Conservation (phyloP, 2,797 vertebrate genomes). For the Spinus pinus region DNA sequence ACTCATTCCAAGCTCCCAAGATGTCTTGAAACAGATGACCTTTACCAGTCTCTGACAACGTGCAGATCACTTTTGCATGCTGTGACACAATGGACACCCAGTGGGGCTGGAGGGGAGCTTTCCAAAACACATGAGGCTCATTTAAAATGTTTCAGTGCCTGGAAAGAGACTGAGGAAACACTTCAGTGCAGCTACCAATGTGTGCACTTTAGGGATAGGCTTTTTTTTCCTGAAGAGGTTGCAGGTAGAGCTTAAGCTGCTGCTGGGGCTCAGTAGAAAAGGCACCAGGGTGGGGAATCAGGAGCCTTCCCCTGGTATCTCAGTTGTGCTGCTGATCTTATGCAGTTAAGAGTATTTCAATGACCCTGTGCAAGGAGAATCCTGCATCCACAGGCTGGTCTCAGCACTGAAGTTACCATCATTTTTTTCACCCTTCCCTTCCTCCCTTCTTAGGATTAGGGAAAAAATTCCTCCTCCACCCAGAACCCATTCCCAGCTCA, state of each 20-base stretch:
- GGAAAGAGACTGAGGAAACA: background rate
- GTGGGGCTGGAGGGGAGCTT: background rate
- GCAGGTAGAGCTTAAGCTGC: background rate
- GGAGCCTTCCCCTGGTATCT: background rate
- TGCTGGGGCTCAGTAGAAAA: background rate
- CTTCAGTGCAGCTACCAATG: background rate
- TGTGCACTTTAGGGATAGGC: background rate
- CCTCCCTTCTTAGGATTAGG: background rate
- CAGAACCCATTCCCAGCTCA: background rate
- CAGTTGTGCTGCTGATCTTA: rapidly evolving
- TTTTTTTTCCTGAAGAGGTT: background rate
- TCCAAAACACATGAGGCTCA: background rate
- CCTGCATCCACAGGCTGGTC: background rate
- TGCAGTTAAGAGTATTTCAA: background rate
- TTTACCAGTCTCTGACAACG: background rate
- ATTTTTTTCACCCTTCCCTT: background rate
- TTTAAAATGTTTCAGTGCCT: background rate
- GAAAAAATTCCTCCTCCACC: background rate
- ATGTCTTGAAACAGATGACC: background rate
- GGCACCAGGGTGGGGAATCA: background rate
- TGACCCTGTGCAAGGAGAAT: background rate
- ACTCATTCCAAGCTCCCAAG: background rate
- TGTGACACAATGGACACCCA: rapidly evolving
- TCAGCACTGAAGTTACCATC: background rate
- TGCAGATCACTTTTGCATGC: background rate